phyloP scores from a whole-genome alignment of 2,113 vertebrate species.

The Anthoscopus minutus region DNA sequence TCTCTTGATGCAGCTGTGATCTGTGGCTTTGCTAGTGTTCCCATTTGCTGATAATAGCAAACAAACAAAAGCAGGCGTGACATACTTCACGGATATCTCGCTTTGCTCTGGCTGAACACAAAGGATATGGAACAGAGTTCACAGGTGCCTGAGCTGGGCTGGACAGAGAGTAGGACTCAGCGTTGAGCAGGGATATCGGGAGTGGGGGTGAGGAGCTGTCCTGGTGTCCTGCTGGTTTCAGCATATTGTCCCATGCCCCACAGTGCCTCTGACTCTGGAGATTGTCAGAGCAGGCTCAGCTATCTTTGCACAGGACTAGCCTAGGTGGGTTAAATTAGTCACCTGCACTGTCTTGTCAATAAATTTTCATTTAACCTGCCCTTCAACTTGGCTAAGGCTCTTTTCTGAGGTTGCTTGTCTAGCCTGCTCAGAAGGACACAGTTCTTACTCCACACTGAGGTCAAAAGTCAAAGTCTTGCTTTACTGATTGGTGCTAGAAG shows the following conservation, averaged over 20 bases:
- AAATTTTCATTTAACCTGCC: conserved; percentile 45
- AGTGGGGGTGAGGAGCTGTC: not conserved
- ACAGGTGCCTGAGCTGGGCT: not conserved
- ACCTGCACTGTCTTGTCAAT: not conserved
- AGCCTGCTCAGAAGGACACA: not conserved
- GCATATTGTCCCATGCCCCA: not conserved
- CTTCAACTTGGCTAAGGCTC: conserved; percentile 41
- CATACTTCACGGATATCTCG: not conserved
- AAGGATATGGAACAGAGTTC: not conserved
- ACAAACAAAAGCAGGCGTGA: not conserved
- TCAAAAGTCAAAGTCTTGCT: not conserved
- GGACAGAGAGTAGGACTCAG: not conserved
- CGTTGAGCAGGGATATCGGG: not conserved
- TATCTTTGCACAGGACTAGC: not conserved
- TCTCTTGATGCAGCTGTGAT: not conserved
- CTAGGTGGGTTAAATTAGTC: conserved; percentile 3
- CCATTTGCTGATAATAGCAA: not conserved
- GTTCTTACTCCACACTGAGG: not conserved
- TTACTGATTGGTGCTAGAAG: not conserved
- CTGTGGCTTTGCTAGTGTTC: not conserved
- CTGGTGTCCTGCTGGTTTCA: not conserved
- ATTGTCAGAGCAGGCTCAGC: not conserved
- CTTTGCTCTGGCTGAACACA: not conserved
- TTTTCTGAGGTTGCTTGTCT: not conserved
- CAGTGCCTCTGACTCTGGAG: not conserved